Evolutionary conservation across 2,797 vertebrate genomes (phyloP), one percentile per base, ranked within the genome.

Genomic region (Gorsachius magnificus): DNA sequence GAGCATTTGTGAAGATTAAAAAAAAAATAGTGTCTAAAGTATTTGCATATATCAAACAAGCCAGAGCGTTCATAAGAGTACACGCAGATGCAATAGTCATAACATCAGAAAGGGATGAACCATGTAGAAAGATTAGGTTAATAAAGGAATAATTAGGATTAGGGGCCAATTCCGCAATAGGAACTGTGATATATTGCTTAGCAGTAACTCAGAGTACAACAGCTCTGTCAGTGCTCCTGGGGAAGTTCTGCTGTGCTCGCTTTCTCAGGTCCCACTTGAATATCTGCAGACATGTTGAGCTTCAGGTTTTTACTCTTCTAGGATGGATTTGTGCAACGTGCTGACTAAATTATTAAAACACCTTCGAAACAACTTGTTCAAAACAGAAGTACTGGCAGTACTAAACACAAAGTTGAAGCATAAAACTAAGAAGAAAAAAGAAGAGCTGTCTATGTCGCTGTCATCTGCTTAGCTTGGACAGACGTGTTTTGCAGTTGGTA

Each of bases 121-220:
- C 38, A 7, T n/a, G 43, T 92, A 79, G 83, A 92, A 90, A 79
- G 81, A 79, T 89, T 48, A 87, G 22, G 31, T 66, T 92, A 93
- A 83, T 90, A 70, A 77, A 87, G 45, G 45, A 80, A 26, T 94
- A 76, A 89, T 90, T 89, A 85, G 78, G 61, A 88, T 91, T 95
- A 86, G 45, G 36, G 25, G 11, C 21, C 45, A 68, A 28, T 88
- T 36, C 57, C 95, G 53, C 45, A 74, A 22, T 46, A 71, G 76
- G 56, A 87, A 83, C 35, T 83, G 25, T 83, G 82, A 24, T 2
- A 6, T 58, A 26, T 38, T 88, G 45, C n/a, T 77, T 76, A 54
- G 60, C 25, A 51, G 29, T 70, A 82, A 60, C 21, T 90, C 26
- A 6, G n/a, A 78, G 21, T 58, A n/a, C 35, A 86, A 11, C 28